Evolutionary conservation across 2,797 vertebrate genomes (phyloP).

Genomic region (Manis crassicaudata): DNA sequence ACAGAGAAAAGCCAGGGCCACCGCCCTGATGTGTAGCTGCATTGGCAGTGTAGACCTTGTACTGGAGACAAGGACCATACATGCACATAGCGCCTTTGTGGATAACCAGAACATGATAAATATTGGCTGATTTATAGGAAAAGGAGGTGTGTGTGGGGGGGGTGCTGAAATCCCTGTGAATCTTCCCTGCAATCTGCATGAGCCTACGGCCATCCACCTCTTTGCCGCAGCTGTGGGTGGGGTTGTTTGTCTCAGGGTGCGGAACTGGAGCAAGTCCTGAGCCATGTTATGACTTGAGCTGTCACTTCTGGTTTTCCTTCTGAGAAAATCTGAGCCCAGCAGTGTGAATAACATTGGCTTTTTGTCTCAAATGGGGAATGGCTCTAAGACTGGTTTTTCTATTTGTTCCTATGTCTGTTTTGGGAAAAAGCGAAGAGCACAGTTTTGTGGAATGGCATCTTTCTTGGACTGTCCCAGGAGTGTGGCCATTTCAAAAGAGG

Average conservation of each 20-base stretch:
- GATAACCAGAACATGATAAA: neutral
- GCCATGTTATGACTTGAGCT: neutral
- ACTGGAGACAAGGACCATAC: neutral
- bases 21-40: rapidly evolving
- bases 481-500: neutral
- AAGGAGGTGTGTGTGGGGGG: neutral
- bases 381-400: neutral
- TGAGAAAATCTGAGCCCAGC: neutral
- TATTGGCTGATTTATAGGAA: neutral
- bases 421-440: neutral
- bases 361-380: neutral
- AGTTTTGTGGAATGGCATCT: neutral
- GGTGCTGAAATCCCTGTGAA: neutral
- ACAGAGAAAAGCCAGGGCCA: neutral
- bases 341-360: neutral
- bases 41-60: rapidly evolving
- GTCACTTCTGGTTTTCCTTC: neutral
- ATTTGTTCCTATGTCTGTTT: conserved; percentile 33
- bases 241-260: neutral
- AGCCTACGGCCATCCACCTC: neutral
- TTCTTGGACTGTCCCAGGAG: neutral
- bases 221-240: neutral
- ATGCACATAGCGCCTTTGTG: rapidly evolving
- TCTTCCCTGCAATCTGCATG: neutral
- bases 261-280: neutral